These are phyloP conservation scores for Macrosiphum euphorbiae DNA, from an alignment of 2,888 invertebrate species.

Conservation along the genomic window DNA sequence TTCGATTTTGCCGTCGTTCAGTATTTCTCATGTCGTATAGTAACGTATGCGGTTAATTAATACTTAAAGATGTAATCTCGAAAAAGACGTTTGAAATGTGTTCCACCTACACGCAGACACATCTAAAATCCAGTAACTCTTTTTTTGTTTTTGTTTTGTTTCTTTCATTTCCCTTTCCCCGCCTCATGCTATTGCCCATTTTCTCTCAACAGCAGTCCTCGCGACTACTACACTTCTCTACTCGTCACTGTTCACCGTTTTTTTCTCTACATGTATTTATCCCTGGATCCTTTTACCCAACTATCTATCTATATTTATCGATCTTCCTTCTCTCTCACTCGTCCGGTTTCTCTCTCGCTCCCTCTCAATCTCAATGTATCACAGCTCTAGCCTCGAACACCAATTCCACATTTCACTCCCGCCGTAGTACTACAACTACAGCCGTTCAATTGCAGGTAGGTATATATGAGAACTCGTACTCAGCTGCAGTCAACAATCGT, in stretches of 20 bases:
- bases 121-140: not conserved
- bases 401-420: not conserved
- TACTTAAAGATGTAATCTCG: not conserved
- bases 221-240: not conserved
- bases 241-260: not conserved
- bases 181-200: not conserved
- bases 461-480: not conserved
- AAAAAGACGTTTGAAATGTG: not conserved
- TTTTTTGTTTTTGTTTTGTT: not conserved
- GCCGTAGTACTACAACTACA: not conserved
- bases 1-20: not conserved
- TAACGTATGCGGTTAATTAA: not conserved
- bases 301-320: not conserved
- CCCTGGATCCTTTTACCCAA: not conserved
- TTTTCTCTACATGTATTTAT: not conserved
- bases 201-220: not conserved
- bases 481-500: not conserved
- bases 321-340: not conserved
- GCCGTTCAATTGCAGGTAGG: not conserved
- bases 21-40: not conserved
- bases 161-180: not conserved
- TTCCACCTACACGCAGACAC: not conserved
- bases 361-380: not conserved
- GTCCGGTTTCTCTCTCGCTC: not conserved
- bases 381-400: not conserved